These are phyloP conservation scores for Acestrorhynchus altus DNA, from an alignment of 2,797 vertebrate genomes.

Conservation along the genomic window DNA sequence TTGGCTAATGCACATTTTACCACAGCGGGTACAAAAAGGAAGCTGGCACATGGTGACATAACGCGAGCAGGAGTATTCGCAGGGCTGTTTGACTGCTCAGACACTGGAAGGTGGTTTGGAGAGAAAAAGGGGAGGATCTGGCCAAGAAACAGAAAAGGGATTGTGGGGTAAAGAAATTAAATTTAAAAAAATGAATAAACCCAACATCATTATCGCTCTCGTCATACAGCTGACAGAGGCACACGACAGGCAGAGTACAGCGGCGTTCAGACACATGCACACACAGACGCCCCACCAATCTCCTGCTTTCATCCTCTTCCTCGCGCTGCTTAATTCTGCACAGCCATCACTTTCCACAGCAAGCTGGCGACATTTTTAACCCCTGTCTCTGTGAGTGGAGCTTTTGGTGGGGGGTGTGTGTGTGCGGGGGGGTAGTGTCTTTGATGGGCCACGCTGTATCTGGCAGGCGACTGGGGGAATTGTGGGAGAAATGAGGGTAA, in stretches of 20 bases:
- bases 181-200: constrained; percentile 39
- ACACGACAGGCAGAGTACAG: constrained; percentile 64
- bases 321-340: constrained; percentile 51
- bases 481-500: constrained; percentile 32
- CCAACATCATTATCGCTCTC: constrained; percentile 28
- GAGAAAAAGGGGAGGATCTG: background rate
- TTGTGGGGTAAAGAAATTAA: background rate
- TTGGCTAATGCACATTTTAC: constrained; percentile 35
- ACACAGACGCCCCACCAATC: constrained; percentile 11
- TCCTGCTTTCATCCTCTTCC: constrained; percentile 62
- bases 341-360: constrained; percentile 41
- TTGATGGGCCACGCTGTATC: constrained; percentile 45
- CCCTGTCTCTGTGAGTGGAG: constrained; percentile 34
- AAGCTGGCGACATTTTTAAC: constrained; percentile 38
- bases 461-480: constrained; percentile 30
- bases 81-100: constrained; percentile 29
- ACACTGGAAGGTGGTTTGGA: background rate
- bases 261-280: constrained; percentile 13
- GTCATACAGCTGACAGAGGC: constrained; percentile 22
- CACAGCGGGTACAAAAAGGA: constrained; percentile 8
- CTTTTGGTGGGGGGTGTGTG: background rate
- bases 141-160: background rate
- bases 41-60: constrained; percentile 32
- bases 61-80: constrained; percentile 34
- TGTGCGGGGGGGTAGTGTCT: constrained; percentile 10